Conservation (phyloP, 1,140 invertebrate genomes). For the Gonatopus flavifemur region DNA sequence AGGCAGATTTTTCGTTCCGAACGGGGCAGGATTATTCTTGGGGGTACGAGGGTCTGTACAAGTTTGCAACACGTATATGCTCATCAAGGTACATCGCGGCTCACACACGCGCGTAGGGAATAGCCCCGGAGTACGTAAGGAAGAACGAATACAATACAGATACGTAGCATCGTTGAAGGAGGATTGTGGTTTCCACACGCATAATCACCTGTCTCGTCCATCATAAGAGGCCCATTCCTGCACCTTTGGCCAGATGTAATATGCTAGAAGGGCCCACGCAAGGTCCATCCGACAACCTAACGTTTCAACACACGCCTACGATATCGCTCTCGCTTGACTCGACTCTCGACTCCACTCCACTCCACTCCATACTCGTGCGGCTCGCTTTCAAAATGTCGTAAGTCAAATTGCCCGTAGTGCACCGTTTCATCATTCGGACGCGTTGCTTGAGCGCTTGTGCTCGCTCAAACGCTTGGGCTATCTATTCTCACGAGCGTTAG, state of each 20-base stretch:
- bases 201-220: constrained; percentile 58
- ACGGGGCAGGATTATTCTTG: too few relatives aligned
- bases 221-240: constrained; percentile 43
- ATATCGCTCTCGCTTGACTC: too few relatives aligned
- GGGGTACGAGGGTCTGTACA: too few relatives aligned
- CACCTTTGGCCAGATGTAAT: constrained; percentile 48
- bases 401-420: constrained; percentile 52
- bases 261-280: constrained; percentile 50
- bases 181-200: constrained; percentile 54
- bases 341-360: too few relatives aligned
- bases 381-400: constrained; percentile 55
- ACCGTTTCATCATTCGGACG: constrained; percentile 48
- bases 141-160: too few relatives aligned
- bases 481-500: constrained; percentile 26
- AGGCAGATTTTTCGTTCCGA: too few relatives aligned
- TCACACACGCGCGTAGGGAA: too few relatives aligned
- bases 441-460: constrained; percentile 14
- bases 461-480: constrained; percentile 3
- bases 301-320: constrained; percentile 57
- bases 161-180: too few relatives aligned
- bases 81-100: too few relatives aligned
- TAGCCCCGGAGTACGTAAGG: too few relatives aligned
- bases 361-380: too few relatives aligned
- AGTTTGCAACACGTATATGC: too few relatives aligned
- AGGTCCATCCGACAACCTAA: constrained; percentile 51